Evolutionary conservation across 1,140 invertebrate species (phyloP), one percentile per base, ranked within the genome.

Genomic region (Aphis craccivora): DNA sequence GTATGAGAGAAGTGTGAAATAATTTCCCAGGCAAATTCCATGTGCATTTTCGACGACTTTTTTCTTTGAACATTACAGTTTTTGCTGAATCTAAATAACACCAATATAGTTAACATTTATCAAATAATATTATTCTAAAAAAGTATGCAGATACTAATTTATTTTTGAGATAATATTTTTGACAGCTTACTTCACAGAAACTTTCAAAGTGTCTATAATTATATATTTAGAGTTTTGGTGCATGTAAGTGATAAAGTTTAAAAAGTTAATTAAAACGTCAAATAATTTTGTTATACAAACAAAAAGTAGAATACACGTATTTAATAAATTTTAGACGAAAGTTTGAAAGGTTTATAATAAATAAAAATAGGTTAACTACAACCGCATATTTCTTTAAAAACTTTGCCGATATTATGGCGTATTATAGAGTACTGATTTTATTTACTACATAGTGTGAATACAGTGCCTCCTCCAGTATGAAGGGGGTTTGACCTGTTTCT

Each of bases 401-500:
- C 48, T 53, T 88, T 48, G n/a, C n/a, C 23, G n/a, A 48, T 8
- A 87, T n/a, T 48, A n/a, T 43, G 40, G 25, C 40, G 18, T 8
- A 87, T n/a, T 48, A n/a, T 43, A 60, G 25, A 55, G 18, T 60
- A 40, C 51, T 11, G 11, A 40, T 60, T 90, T 90, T 60, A 23
- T 90, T 90, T 55, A 89, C n/a, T 14, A 11, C n/a, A 9, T n/a
- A 22, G 87, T 88, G 35, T 48, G 86, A 88, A 40, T 86, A 30
- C 18, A 55, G 35, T 67, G 23, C 37, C 25, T 55, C 53, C 22
- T 67, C 40, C 93, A 51, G 43, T 51, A 92, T 35, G 18, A 23
- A 90, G 25, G 35, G 25, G 51, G 87, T 40, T 55, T 90, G 88
- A 90, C 88, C 88, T 90, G 60, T 60, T 90, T 90, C 23, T 37